Base-by-base conservation (phyloP, 2,888 invertebrate species). In the Lysandra bellargus region DNA sequence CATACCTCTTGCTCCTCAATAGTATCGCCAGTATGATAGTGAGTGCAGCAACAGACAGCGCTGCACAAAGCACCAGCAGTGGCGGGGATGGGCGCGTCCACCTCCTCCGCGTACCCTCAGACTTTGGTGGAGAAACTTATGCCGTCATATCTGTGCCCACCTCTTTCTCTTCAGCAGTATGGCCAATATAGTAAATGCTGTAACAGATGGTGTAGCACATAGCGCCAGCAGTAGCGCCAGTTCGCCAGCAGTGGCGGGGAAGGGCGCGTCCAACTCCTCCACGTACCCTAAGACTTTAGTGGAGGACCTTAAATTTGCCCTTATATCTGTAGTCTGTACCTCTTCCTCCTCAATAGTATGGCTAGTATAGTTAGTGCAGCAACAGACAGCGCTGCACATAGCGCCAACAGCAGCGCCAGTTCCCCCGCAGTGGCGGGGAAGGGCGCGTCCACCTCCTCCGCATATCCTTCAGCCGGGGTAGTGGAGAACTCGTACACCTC, bases 401-500 rank as follows among this genome's bases (percentile, higher is more conserved):
- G 87, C 1, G 94, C 92, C n/a, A 95, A 83, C 74, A 95, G 81
- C n/a, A 95, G 81, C 0, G 95, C 94, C 30, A 93, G 84, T 79
- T 95, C 95, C 0, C 93, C 93, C 1, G 93, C 93, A 0, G 92
- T 94, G 0, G 93, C 94, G 2, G 92, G 95, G 83, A 92, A 95
- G 0, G 92, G 95, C 1, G 91, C 94, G 78, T 94, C 94, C 1
- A 92, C 94, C 83, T 92, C 92, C 79, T 92, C 91, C 0, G 94
- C 92, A n/a, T 90, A 88, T 17, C 96, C 96, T 83, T 95, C 95
- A 0, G 95, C 86, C 33, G 93, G 94, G 44, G 92, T 90, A 53
- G 96, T 96, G 74, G 95, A 95, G 84, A 96, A 95, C 85, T 96
- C 95, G 84, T 95, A 96, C 78, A 95, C 95, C 82, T 95, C 95